Conservation (phyloP, 1,140 invertebrate species). For the Aphis craccivora region DNA sequence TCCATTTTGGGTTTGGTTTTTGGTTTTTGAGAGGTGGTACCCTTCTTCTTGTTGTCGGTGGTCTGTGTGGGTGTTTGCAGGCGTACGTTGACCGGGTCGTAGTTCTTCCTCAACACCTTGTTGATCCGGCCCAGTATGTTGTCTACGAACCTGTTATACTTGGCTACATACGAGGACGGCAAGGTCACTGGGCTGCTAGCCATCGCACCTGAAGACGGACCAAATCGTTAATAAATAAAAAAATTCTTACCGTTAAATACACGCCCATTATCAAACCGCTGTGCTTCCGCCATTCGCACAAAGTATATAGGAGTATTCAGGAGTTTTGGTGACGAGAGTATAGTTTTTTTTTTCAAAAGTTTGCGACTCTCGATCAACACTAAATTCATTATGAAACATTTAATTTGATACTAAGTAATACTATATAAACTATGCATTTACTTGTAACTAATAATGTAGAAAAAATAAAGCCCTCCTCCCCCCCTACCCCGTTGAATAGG, state of each 20-base stretch:
- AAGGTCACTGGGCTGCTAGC: slow-evolving; percentile 65
- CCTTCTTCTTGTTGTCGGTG: slow-evolving; percentile 59
- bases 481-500: neutral
- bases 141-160: slow-evolving; percentile 84
- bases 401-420: neutral
- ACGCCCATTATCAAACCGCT: neutral
- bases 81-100: slow-evolving; percentile 83
- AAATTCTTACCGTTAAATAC: neutral
- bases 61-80: slow-evolving; percentile 71
- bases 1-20: slow-evolving; percentile 59
- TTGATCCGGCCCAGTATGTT: slow-evolving; percentile 81
- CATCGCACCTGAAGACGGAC: slow-evolving; percentile 64
- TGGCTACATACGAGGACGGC: slow-evolving; percentile 75
- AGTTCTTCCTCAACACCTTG: slow-evolving; percentile 74
- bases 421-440: no score
- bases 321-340: neutral
- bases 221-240: neutral
- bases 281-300: neutral
- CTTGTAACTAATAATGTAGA: neutral
- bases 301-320: neutral
- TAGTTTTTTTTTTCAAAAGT: neutral
- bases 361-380: neutral
- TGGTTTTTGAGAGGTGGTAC: slow-evolving; percentile 59
- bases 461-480: neutral
- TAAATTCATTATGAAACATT: neutral